Evolutionary conservation across 2,888 invertebrate species (phyloP).

Genomic region (Nephrocerus scutellatus): DNA sequence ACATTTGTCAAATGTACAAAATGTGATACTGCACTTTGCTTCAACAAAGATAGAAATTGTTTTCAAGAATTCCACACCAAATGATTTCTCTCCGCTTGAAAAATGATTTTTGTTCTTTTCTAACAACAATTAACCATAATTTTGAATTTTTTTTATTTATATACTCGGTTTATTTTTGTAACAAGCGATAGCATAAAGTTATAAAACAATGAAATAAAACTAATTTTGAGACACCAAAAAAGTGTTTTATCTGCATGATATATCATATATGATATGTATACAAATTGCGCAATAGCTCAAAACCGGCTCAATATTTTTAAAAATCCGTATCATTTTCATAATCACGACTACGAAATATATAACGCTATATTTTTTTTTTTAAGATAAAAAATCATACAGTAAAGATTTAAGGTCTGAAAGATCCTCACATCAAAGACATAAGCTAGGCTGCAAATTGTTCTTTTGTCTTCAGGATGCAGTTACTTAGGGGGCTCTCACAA

Average conservation of each 20-base stretch:
- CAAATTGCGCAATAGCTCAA: neutral
- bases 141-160: neutral
- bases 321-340: neutral
- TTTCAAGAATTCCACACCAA: too few species aligned
- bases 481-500: too few species aligned
- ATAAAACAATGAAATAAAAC: neutral
- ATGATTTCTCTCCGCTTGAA: too few species aligned
- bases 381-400: neutral
- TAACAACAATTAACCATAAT: neutral
- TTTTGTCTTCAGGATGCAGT: too few species aligned
- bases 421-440: too few species aligned
- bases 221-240: too few species aligned
- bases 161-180: too few species aligned
- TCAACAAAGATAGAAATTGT: constrained; percentile 1
- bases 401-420: too few species aligned
- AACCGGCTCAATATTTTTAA: neutral
- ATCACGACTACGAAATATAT: neutral
- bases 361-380: too few species aligned
- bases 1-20: too few species aligned
- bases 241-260: neutral
- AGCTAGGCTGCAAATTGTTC: too few species aligned
- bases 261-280: constrained; percentile 1
- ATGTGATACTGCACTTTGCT: neutral
- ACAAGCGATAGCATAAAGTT: neutral
- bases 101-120: neutral